These are phyloP conservation scores for Caenorhabditis angaria DNA, from an alignment of 2,888 invertebrate genomes.

Conservation along the genomic window DNA sequence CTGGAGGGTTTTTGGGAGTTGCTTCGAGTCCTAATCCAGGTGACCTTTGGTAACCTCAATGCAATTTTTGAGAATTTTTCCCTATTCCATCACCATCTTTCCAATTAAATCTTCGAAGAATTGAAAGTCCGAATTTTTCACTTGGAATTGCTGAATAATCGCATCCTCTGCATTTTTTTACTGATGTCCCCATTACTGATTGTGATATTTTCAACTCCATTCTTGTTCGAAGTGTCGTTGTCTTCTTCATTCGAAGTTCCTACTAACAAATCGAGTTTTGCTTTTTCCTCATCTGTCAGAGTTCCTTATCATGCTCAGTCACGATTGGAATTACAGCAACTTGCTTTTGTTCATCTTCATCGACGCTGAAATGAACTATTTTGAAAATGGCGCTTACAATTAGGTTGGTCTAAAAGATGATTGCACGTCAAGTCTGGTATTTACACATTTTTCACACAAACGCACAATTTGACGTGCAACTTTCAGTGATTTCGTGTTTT, in stretches of 20 bases:
- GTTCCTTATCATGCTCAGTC: conserved; percentile 55
- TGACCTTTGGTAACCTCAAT: conserved; percentile 81
- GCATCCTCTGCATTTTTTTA: conserved; percentile 49
- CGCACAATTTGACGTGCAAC: no score
- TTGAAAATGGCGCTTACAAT: conserved; percentile 6
- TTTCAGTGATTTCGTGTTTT: no score
- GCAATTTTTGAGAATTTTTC: conserved; percentile 69
- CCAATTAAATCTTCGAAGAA: conserved; percentile 90
- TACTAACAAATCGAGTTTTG: conserved; percentile 49
- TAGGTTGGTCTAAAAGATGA: no score
- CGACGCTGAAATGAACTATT: conserved; percentile 41
- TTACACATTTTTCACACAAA: no score
- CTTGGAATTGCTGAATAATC: conserved; percentile 77
- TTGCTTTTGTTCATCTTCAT: conserved; percentile 44
- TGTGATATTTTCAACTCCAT: neutral
- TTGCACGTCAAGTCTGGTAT: no score
- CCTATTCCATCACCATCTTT: conserved; percentile 73
- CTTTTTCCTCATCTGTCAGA: conserved; percentile 53
- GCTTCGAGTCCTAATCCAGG: conserved; percentile 94
- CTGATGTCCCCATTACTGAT: neutral
- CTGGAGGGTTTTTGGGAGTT: conserved; percentile 76
- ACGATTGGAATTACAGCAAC: conserved; percentile 57
- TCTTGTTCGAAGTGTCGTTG: conserved; percentile 1
- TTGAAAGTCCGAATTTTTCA: conserved; percentile 86
- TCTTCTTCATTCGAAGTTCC: conserved; percentile 21